Evolutionary conservation across 2,113 vertebrate species (phyloP).

Genomic region (Xyrauchen texanus): DNA sequence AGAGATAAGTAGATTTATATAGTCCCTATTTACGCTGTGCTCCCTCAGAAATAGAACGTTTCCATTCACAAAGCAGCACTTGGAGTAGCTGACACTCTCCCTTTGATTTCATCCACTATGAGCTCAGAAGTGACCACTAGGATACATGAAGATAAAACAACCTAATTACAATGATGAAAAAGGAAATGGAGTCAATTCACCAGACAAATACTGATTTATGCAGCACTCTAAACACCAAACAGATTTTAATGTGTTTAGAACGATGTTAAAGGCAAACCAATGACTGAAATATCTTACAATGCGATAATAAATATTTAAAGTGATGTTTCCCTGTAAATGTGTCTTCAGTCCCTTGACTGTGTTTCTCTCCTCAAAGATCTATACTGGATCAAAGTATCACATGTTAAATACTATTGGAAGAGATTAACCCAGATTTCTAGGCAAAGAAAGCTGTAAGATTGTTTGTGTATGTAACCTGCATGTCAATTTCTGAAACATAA

Average conservation of each 20-base stretch:
- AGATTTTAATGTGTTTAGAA: not conserved
- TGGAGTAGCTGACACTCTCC: not conserved
- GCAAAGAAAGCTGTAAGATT: not conserved
- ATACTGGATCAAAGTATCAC: not conserved
- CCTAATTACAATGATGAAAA: not conserved
- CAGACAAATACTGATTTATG: not conserved
- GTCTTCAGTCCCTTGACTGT: not conserved
- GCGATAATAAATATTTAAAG: not conserved
- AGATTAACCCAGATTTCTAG: constrained; percentile 28
- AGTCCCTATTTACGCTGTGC: constrained; percentile 42
- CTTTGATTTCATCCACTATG: not conserved
- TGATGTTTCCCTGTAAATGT: not conserved
- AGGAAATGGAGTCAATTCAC: not conserved
- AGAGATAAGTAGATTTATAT: constrained; percentile 55
- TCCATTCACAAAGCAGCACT: not conserved
- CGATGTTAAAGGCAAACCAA: no score
- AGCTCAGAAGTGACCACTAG: not conserved
- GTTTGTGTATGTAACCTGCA: not conserved
- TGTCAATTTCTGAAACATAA: not conserved
- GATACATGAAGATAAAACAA: not conserved
- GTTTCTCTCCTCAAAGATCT: not conserved
- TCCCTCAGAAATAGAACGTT: constrained; percentile 39
- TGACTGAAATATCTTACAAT: not conserved
- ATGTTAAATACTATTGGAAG: not conserved
- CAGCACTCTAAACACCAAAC: not conserved